Percentiles rank a stretch among this genome's conserved stretches.
Evolutionary conservation across 2,888 invertebrate species (phyloP).

Genomic region (Agonopterix arenella): DNA sequence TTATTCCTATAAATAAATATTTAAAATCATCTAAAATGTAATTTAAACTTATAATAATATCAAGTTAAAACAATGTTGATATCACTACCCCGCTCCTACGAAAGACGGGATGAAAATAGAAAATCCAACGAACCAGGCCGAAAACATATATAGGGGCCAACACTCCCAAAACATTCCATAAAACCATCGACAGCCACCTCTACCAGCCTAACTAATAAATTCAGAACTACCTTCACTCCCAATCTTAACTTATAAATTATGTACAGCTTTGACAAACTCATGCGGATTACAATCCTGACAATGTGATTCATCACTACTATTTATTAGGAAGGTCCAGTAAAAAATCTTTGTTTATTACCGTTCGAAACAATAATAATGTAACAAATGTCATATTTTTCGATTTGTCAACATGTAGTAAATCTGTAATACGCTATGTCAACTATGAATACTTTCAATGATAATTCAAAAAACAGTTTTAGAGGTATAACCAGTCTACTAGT

Average conservation of each 20-base stretch:
- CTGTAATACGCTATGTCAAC: conserved; percentile 53
- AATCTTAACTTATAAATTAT: conserved; percentile 21
- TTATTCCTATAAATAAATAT: too few species aligned
- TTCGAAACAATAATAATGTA: conserved; percentile 32
- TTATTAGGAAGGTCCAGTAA: conserved; percentile 43
- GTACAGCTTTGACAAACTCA: conserved; percentile 42
- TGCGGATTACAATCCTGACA: conserved; percentile 4
- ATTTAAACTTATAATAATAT: conserved; percentile 62
- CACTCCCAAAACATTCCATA: conserved; percentile 43
- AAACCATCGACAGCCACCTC: conserved; percentile 38
- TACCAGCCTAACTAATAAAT: conserved; percentile 29
- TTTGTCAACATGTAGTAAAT: conserved; percentile 47
- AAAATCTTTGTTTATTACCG: conserved; percentile 38
- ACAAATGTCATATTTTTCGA: conserved; percentile 43
- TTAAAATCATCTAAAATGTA: conserved; percentile 53
- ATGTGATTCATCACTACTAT: conserved; percentile 9
- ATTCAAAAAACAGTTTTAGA: conserved; percentile 58
- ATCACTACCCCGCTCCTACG: conserved; percentile 49
- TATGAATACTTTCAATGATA: conserved; percentile 45
- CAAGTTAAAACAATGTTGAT: conserved; percentile 64
- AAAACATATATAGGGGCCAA: conserved; percentile 76
- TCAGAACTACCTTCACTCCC: conserved; percentile 27
- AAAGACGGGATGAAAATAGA: conserved; percentile 39
- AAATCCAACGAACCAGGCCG: conserved; percentile 69
- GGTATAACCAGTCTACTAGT: conserved; percentile 72